Evolutionary conservation across 2,113 vertebrate genomes (phyloP).

Genomic region (Nannobrachium achirus): DNA sequence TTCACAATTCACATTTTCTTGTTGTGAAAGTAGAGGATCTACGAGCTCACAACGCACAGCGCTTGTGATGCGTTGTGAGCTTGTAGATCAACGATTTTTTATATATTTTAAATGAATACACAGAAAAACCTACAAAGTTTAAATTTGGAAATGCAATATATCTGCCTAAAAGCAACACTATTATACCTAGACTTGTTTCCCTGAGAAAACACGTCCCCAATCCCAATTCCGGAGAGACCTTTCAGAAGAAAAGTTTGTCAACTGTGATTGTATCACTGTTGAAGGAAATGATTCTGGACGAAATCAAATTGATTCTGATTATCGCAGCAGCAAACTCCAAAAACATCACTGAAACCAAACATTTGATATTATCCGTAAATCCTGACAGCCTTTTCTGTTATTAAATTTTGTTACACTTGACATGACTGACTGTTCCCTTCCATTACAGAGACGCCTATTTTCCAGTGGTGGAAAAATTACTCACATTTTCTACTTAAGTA

Average conservation of each 20-base stretch:
- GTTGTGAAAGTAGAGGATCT: too few relatives aligned
- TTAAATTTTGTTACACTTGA: slow-evolving; percentile 54
- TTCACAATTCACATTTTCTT: too few relatives aligned
- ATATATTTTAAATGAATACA: too few relatives aligned
- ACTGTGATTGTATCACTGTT: slow-evolving; percentile 36
- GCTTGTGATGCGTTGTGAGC: too few relatives aligned
- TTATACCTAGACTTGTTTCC: too few relatives aligned
- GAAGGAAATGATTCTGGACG: slow-evolving; percentile 32
- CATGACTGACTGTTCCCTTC: slow-evolving; percentile 36
- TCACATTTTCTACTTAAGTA: too few relatives aligned
- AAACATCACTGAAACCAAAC: slow-evolving; percentile 50
- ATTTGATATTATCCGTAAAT: slow-evolving; percentile 12
- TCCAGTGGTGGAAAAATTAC: too few relatives aligned
- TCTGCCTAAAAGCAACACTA: too few relatives aligned
- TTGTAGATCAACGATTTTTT: too few relatives aligned
- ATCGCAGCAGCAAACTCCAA: slow-evolving; percentile 37
- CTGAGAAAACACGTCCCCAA: slow-evolving; percentile 43
- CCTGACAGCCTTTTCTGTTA: slow-evolving; percentile 20
- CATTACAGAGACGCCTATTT: slow-evolving; percentile 39
- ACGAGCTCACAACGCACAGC: too few relatives aligned
- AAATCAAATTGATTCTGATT: slow-evolving; percentile 50
- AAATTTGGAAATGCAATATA: too few relatives aligned
- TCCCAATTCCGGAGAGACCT: slow-evolving; percentile 22
- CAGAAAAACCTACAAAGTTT: too few relatives aligned
- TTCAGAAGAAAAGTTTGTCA: slow-evolving; percentile 41